Base-by-base conservation (phyloP, 1,140 invertebrate species). In the Eciton burchellii region DNA sequence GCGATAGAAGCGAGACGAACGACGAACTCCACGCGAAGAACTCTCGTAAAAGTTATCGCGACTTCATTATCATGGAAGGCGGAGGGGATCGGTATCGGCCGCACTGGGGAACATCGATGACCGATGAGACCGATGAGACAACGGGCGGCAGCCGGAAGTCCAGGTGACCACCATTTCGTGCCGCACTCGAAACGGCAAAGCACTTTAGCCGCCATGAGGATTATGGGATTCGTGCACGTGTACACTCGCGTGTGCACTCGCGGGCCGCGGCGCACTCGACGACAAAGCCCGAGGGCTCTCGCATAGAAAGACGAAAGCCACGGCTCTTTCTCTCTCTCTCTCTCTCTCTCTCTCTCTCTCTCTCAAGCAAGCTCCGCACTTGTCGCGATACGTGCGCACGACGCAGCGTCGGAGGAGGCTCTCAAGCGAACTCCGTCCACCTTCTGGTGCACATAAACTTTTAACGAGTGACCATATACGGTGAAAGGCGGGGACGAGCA, bases 391-490 rank as follows among this genome's bases (percentile, higher is more conserved):
- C 47, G 59, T 49, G 65, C 26, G 45, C 14, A 60, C 21, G 60
- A 52, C 45, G 45, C 19, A 57, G 26, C 41, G 47, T 56, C 35
- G 54, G 9, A 29, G 72, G 54, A 9, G 24, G 72, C 24, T 68
- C 63, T 79, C 68, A 70, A 21, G 62, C 41, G 35, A 79, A 19
- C 63, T 56, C n/a, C 16, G 35, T 19, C 43, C 74, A 49, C 47
- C 43, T 70, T 26, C 26, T 73, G 52, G 71, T 29, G 19, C 41
- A 56, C 54, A 52, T 88, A 87, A 88, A 88, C 85, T 87, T 88
- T 88, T 88, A 88, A 88, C 86, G 76, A 88, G 65, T 79, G 54
- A 66, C 85, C 49, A 49, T 76, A 65, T 47, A 41, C 24, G 8
- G 11, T 3, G 66, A 6, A 16, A 24, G 11, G 12, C 26, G 19